Conservation (phyloP, 2,888 invertebrate species). For the Argyresthia goedartella region DNA sequence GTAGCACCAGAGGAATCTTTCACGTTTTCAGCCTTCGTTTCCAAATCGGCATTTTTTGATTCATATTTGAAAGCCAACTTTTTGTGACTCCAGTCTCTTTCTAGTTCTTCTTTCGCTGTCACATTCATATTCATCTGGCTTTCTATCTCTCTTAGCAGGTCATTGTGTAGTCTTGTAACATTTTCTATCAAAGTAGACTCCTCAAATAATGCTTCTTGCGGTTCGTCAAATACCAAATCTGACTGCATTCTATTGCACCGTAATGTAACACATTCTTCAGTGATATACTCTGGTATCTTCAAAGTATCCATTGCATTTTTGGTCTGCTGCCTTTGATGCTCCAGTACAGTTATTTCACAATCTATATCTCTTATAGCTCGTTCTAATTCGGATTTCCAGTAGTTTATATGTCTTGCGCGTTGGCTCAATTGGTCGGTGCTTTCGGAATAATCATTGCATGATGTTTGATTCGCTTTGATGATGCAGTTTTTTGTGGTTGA, state of each 20-base stretch:
- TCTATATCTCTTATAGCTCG: conserved; percentile 54
- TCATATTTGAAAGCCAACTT: conserved; percentile 84
- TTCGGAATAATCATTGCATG: conserved; percentile 48
- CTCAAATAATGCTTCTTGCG: conserved; percentile 81
- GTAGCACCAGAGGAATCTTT: conserved; percentile 86
- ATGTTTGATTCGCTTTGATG: conserved; percentile 54
- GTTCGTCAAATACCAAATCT: conserved; percentile 80
- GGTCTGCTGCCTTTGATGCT: conserved; percentile 52
- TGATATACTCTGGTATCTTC: conserved; percentile 50
- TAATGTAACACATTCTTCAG: conserved; percentile 78
- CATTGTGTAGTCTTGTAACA: conserved; percentile 73
- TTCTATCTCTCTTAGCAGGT: conserved; percentile 76
- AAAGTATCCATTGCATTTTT: conserved; percentile 51
- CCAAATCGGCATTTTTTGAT: conserved; percentile 75
- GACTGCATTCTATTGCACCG: conserved; percentile 78
- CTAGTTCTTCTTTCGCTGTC: conserved; percentile 82
- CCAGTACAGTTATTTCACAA: conserved; percentile 42
- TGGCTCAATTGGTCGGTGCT: conserved; percentile 53
- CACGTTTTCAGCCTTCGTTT: conserved; percentile 77
- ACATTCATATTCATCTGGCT: conserved; percentile 79
- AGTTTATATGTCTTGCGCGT: conserved; percentile 52
- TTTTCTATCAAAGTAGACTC: conserved; percentile 81
- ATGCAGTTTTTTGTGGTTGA: conserved; percentile 57
- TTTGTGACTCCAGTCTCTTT: conserved; percentile 93
- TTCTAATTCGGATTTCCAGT: conserved; percentile 57